Conservation (phyloP, 2,113 vertebrate genomes). For the Speoplatyrhinus poulsoni region DNA sequence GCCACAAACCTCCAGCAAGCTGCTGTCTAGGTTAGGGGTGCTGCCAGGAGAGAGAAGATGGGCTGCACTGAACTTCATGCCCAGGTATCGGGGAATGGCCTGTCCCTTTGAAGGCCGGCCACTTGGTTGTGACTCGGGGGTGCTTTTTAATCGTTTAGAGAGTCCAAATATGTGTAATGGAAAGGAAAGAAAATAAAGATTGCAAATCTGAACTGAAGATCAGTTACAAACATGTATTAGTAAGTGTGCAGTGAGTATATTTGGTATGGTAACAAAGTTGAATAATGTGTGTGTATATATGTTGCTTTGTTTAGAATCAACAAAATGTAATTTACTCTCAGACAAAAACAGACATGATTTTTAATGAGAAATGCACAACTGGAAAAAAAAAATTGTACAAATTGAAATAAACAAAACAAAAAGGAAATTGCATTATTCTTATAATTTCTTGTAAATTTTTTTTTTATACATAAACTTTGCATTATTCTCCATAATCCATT, state of each 20-base stretch:
- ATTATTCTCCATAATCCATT: slow-evolving; percentile 59
- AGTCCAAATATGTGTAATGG: slow-evolving; percentile 29
- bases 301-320: slow-evolving; percentile 26
- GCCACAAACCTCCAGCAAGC: slow-evolving; percentile 77
- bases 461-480: slow-evolving; percentile 70
- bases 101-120: slow-evolving; percentile 86
- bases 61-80: slow-evolving; percentile 72
- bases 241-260: background rate
- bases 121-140: slow-evolving; percentile 81
- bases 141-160: slow-evolving; percentile 86
- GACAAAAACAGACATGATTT: slow-evolving; percentile 74
- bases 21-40: slow-evolving; percentile 86
- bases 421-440: slow-evolving; percentile 72
- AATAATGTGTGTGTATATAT: background rate
- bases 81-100: slow-evolving; percentile 65
- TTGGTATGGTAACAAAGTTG: background rate
- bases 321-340: slow-evolving; percentile 50
- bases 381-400: slow-evolving; percentile 80
- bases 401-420: slow-evolving; percentile 73
- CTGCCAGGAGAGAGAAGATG: slow-evolving; percentile 75
- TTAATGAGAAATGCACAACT: slow-evolving; percentile 83
- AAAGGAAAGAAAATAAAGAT: slow-evolving; percentile 51
- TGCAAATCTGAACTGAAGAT: slow-evolving; percentile 13
- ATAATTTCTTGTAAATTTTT: slow-evolving; percentile 74
- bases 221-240: background rate